phyloP scores from a whole-genome alignment of 2,888 invertebrate genomes.

The Agrochola lychnidis region DNA sequence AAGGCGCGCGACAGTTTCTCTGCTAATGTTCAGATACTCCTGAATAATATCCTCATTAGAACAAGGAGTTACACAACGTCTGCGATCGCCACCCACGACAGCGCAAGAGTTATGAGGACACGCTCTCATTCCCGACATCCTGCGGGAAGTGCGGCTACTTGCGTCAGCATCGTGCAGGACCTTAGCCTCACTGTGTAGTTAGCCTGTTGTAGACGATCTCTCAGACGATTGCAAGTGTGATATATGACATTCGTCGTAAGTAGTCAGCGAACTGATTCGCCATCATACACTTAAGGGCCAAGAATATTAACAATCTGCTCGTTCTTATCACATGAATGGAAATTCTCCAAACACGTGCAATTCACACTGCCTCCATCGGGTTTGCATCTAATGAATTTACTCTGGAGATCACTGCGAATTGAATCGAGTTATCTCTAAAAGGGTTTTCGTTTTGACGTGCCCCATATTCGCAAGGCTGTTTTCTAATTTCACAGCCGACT shows the following conservation, averaged over 20 bases:
- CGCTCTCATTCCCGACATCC: slow-evolving; percentile 90
- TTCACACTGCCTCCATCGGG: slow-evolving; percentile 50
- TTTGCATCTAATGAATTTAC: slow-evolving; percentile 61
- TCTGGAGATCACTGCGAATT: slow-evolving; percentile 65
- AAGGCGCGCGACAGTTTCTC: slow-evolving; percentile 71
- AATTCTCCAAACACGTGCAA: slow-evolving; percentile 48
- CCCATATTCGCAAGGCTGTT: slow-evolving; percentile 73
- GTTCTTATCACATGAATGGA: slow-evolving; percentile 22
- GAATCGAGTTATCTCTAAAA: slow-evolving; percentile 70
- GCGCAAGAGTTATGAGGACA: slow-evolving; percentile 87
- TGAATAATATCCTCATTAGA: slow-evolving; percentile 88
- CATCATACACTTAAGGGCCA: slow-evolving; percentile 68
- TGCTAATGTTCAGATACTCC: slow-evolving; percentile 76
- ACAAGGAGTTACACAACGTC: slow-evolving; percentile 82
- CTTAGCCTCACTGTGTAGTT: slow-evolving; percentile 78
- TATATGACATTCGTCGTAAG: slow-evolving; percentile 75
- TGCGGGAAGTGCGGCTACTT: slow-evolving; percentile 87
- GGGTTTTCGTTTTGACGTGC: slow-evolving; percentile 67
- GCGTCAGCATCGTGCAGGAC: slow-evolving; percentile 84
- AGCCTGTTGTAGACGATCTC: slow-evolving; percentile 82
- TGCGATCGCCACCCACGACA: slow-evolving; percentile 84
- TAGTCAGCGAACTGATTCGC: slow-evolving; percentile 68
- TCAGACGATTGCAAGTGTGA: slow-evolving; percentile 83
- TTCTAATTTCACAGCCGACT: slow-evolving; percentile 78
- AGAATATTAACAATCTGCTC: slow-evolving; percentile 1